Evolutionary conservation across 2,113 vertebrate species (phyloP).

Genomic region (Menura novaehollandiae): DNA sequence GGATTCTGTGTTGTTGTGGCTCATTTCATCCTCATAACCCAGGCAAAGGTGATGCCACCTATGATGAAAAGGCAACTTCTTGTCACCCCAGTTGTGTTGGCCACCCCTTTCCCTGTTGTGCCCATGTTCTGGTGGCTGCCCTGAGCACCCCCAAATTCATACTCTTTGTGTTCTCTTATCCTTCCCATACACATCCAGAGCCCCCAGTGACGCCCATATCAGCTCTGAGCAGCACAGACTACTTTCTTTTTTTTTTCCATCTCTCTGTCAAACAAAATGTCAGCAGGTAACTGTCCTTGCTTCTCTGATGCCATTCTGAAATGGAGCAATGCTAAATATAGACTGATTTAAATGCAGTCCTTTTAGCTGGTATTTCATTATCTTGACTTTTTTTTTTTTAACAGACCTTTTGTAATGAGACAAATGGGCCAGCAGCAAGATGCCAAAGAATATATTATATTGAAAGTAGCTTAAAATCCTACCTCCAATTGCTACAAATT

Average conservation of each 20-base stretch:
- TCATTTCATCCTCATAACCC: neutral
- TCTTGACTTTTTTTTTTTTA: neutral
- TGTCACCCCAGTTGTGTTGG: neutral
- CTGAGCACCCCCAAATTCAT: neutral
- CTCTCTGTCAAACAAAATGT: neutral
- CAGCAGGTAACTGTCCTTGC: neutral
- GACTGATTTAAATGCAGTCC: neutral
- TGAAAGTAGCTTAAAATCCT: neutral
- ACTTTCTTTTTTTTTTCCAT: neutral
- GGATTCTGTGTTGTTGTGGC: rapidly evolving
- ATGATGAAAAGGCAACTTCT: neutral
- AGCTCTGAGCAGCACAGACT: neutral
- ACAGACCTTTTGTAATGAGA: neutral
- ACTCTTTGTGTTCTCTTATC: neutral
- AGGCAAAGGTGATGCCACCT: neutral
- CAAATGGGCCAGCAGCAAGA: neutral
- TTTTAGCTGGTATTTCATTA: neutral
- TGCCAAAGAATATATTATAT: neutral
- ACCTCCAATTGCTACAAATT: neutral
- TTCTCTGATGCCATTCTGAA: neutral
- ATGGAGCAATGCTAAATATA: neutral
- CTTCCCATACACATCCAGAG: neutral
- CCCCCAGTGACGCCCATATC: neutral
- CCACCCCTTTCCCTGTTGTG: rapidly evolving
- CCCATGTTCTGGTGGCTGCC: neutral